Base-by-base conservation (phyloP, 2,113 vertebrate species). In the Coptodon bakossiorum region DNA sequence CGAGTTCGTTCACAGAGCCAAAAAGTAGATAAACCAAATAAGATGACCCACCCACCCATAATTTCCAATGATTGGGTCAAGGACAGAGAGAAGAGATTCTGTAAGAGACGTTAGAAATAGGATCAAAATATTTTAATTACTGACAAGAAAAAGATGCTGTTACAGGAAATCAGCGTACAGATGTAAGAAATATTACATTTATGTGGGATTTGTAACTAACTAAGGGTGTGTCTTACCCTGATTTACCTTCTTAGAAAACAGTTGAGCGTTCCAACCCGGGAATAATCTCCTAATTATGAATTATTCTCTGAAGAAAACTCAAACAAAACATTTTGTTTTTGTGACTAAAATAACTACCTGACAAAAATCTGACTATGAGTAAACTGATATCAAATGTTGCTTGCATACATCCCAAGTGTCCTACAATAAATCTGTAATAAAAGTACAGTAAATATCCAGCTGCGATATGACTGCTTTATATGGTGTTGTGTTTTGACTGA, bases 1-100 rank as follows among this genome's bases (percentile, higher is more conserved):
- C 0, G 16, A 0, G 16, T 0, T 36, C 0, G 17, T 34, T n/a
- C 31, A 66, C 34, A 66, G 34, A 38, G 17, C 61, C 19, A 66
- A 22, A 66, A 13, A 1, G 3, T 68, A 22, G 61, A 68, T 68
- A 63, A 63, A 11, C 16, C 59, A 63, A 34, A 17, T 2, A 13
- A 8, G 1, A 40, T 40, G 63, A 68, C 34, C 19, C 63, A 22
- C 34, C 34, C 61, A n/a, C 34, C 34, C 19, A 40, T 34, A 61
- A 61, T 61, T 61, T 31, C 0, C 5, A 9, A 59, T 68, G 11
- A 7, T 68, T 40, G 11, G 4, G 36, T 24, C 38, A 45, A 73
- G 5, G 22, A 73, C 22, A 73, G 22, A 45, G 0, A 73, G 7
- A 73, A 45, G 68, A 45, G 22, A 7, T 73, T 45, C 40, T 76